Percentiles rank a stretch among this genome's conserved stretches.
Conservation (phyloP, 1,140 invertebrate species). For the Galleria mellonella region DNA sequence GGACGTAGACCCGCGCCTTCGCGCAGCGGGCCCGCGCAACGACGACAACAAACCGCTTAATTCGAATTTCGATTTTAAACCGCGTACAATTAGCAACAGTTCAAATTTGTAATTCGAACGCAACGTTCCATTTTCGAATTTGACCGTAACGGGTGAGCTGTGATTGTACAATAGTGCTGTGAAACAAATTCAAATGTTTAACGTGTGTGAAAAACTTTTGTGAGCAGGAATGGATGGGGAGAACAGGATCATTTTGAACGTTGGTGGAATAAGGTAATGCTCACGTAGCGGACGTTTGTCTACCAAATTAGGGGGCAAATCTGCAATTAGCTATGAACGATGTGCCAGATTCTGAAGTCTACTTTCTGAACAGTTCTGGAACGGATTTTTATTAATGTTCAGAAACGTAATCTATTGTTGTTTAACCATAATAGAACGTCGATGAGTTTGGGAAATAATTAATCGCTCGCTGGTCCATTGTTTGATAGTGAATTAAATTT, state of each 20-base stretch:
- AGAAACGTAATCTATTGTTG: too few relatives aligned
- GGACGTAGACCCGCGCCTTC: not conserved
- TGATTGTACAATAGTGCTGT: slow-evolving; percentile 21
- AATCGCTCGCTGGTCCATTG: too few relatives aligned
- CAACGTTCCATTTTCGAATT: slow-evolving; percentile 1
- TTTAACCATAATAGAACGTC: too few relatives aligned
- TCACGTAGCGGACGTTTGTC: not conserved
- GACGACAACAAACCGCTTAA: not conserved
- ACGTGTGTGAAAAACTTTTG: slow-evolving; percentile 16
- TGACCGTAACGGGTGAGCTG: slow-evolving; percentile 11
- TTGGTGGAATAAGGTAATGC: slow-evolving; percentile 87
- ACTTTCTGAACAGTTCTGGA: too few relatives aligned
- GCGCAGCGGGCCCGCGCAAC: slow-evolving; percentile 9
- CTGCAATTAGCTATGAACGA: too few relatives aligned
- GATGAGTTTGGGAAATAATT: too few relatives aligned
- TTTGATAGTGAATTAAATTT: too few relatives aligned
- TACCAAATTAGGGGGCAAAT: not conserved
- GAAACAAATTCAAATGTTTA: slow-evolving; percentile 27
- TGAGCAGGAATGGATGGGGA: slow-evolving; percentile 86
- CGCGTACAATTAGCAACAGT: not conserved
- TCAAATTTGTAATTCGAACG: not conserved
- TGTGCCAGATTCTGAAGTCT: too few relatives aligned
- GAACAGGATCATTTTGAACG: slow-evolving; percentile 96
- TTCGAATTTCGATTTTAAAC: slow-evolving; percentile 7
- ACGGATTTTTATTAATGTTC: too few relatives aligned